Conservation (phyloP, 1,140 invertebrate genomes). For the Drosophila kurseongensis region DNA sequence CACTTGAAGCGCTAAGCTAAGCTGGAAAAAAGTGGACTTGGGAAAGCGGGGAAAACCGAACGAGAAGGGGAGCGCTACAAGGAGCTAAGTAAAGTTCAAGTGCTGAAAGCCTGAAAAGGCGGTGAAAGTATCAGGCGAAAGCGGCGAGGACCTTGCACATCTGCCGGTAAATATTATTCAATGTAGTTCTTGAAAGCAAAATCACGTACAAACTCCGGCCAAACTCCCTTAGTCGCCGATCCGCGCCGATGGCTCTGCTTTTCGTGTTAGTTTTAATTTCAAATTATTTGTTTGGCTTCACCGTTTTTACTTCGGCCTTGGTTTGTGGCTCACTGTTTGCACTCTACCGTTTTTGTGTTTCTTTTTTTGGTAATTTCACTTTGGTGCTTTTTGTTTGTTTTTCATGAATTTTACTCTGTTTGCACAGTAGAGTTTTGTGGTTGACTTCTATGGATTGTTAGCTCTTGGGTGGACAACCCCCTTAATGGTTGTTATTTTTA, state of each 20-base stretch:
- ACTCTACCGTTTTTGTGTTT: slow-evolving; percentile 31
- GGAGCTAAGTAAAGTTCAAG: slow-evolving; percentile 57
- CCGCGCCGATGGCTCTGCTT: not conserved
- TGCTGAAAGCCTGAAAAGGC: slow-evolving; percentile 27
- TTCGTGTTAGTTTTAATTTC: slow-evolving; percentile 58
- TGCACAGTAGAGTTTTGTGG: slow-evolving; percentile 35
- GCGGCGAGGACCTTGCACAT: slow-evolving; percentile 11
- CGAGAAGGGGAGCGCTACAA: slow-evolving; percentile 12
- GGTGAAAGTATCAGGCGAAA: not conserved
- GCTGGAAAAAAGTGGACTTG: slow-evolving; percentile 53
- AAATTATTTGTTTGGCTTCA: slow-evolving; percentile 67
- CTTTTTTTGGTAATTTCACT: slow-evolving; percentile 45
- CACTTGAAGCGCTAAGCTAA: slow-evolving; percentile 59
- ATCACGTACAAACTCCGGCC: slow-evolving; percentile 55
- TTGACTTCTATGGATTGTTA: slow-evolving; percentile 23
- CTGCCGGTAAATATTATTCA: slow-evolving; percentile 64
- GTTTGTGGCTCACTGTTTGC: slow-evolving; percentile 25
- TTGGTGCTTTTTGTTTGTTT: slow-evolving; percentile 38
- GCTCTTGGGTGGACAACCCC: slow-evolving; percentile 10
- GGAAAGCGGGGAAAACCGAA: slow-evolving; percentile 17
- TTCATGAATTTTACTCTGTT: slow-evolving; percentile 59
- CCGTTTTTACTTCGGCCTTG: slow-evolving; percentile 24
- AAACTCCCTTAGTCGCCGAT: slow-evolving; percentile 17
- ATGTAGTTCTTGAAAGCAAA: slow-evolving; percentile 70
- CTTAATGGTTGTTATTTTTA: not conserved